phyloP scores from a whole-genome alignment of 2,113 vertebrate species.

The Bubo blakistoni region DNA sequence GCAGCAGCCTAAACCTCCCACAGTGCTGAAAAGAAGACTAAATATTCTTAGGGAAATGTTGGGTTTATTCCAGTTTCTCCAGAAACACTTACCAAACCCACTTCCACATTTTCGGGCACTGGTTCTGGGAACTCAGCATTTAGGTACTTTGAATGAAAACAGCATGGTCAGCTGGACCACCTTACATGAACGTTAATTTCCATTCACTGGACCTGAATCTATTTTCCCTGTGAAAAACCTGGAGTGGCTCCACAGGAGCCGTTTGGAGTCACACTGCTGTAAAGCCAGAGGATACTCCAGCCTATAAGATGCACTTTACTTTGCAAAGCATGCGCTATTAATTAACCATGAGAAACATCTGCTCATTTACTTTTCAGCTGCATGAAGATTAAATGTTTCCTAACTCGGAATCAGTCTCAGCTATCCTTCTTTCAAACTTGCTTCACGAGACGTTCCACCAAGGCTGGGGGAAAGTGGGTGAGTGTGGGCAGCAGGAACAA shows the following conservation, averaged over 20 bases:
- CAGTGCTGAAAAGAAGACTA: constrained; percentile 58
- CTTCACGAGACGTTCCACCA: not conserved
- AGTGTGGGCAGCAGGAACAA: not conserved
- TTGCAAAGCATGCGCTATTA: constrained; percentile 9
- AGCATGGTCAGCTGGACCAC: constrained; percentile 52
- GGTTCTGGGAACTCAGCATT: constrained; percentile 60
- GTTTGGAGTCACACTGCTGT: not conserved
- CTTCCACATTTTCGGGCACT: constrained; percentile 48
- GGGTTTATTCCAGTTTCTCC: constrained; percentile 34
- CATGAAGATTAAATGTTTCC: constrained; percentile 14
- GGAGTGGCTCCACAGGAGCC: not conserved
- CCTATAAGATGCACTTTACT: not conserved
- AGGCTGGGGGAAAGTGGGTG: not conserved
- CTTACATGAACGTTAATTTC: constrained; percentile 32
- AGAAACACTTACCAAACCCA: constrained; percentile 53
- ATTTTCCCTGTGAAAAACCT: constrained; percentile 4
- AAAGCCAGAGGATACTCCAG: not conserved
- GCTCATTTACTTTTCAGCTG: constrained; percentile 16
- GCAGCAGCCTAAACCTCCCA: constrained; percentile 60
- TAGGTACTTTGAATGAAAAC: constrained; percentile 50
- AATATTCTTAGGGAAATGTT: constrained; percentile 43
- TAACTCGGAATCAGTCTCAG: not conserved
- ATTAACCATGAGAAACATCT: constrained; percentile 14
- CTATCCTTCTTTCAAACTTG: not conserved
- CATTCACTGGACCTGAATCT: not conserved